A percentile compares a stretch with the other conserved stretches of the same genome.
These are phyloP conservation scores for Lethenteron camtschaticum DNA, from an alignment of 2,113 vertebrate species.

Conservation along the genomic window DNA sequence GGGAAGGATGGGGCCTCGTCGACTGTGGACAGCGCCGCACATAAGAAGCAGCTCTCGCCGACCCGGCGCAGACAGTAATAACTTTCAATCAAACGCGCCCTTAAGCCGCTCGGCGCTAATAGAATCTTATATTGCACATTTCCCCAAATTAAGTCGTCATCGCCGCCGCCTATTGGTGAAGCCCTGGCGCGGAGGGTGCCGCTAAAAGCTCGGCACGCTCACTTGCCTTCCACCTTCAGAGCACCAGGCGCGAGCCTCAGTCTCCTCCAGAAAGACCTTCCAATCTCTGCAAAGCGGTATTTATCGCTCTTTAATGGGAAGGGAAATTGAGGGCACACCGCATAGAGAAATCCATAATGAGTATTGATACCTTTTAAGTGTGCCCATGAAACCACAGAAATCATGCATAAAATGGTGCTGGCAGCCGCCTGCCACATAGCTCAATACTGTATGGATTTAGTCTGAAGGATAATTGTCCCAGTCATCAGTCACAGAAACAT, in stretches of 20 bases:
- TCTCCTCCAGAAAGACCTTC: conserved; percentile 1
- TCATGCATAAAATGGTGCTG: conserved; percentile 2
- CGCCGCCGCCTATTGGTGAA: too few relatives aligned
- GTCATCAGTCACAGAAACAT: conserved; percentile 5
- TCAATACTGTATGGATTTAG: conserved; percentile 5
- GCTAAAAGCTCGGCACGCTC: too few relatives aligned
- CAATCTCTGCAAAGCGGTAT: conserved; percentile 1
- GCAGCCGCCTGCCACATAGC: background rate
- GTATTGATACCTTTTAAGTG: conserved; percentile 6
- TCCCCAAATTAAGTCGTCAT: too few relatives aligned
- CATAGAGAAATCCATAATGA: conserved; percentile 6
- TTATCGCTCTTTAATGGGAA: conserved; percentile 4
- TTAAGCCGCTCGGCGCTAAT: too few relatives aligned
- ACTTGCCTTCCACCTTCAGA: too few relatives aligned
- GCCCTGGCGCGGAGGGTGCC: too few relatives aligned
- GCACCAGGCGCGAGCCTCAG: background rate
- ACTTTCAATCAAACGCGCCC: too few relatives aligned
- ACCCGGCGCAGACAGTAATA: too few relatives aligned
- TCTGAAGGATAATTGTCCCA: conserved; percentile 2
- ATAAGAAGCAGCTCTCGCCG: too few relatives aligned
- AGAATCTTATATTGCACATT: too few relatives aligned
- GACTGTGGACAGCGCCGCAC: too few relatives aligned
- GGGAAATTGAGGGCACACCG: background rate
- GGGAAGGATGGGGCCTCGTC: too few relatives aligned
- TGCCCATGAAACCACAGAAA: conserved; percentile 6